Evolutionary conservation across 2,888 invertebrate species (phyloP).

Genomic region (Pyrrhia umbra): DNA sequence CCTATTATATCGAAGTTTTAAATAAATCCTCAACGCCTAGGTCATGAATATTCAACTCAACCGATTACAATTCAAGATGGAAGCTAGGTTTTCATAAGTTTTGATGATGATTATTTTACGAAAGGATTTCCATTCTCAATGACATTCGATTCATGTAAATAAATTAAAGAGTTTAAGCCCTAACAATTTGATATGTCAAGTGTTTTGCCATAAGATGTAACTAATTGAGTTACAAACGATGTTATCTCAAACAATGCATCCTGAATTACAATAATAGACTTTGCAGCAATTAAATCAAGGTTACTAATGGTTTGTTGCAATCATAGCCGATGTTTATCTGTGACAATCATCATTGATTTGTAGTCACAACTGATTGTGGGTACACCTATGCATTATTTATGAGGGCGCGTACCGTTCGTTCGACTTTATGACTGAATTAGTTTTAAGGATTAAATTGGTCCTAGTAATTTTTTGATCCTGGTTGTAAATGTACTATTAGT

Average conservation of each 20-base stretch:
- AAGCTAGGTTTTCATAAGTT: slow-evolving; percentile 68
- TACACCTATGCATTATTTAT: slow-evolving; percentile 54
- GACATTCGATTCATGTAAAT: slow-evolving; percentile 56
- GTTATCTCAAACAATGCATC: slow-evolving; percentile 27
- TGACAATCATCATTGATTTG: slow-evolving; percentile 51
- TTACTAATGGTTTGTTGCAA: slow-evolving; percentile 58
- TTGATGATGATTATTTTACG: slow-evolving; percentile 53
- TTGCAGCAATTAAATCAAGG: slow-evolving; percentile 59
- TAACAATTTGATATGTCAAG: background rate
- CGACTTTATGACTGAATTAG: slow-evolving; percentile 19
- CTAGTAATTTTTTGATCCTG: background rate
- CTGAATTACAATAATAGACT: slow-evolving; percentile 46
- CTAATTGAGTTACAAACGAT: slow-evolving; percentile 38
- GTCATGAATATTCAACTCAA: slow-evolving; percentile 66
- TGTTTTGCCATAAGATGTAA: slow-evolving; percentile 3
- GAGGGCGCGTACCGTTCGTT: slow-evolving; percentile 22
- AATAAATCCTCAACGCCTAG: slow-evolving; percentile 36
- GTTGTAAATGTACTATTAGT: background rate
- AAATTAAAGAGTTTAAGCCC: slow-evolving; percentile 27
- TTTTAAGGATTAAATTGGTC: slow-evolving; percentile 10
- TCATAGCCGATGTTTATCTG: slow-evolving; percentile 56
- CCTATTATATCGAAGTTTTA: slow-evolving; percentile 28
- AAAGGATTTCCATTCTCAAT: slow-evolving; percentile 11
- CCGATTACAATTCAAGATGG: slow-evolving; percentile 67
- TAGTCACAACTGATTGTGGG: slow-evolving; percentile 44